Evolutionary conservation across 2,113 vertebrate genomes (phyloP).

Genomic region (Sturnira hondurensis): DNA sequence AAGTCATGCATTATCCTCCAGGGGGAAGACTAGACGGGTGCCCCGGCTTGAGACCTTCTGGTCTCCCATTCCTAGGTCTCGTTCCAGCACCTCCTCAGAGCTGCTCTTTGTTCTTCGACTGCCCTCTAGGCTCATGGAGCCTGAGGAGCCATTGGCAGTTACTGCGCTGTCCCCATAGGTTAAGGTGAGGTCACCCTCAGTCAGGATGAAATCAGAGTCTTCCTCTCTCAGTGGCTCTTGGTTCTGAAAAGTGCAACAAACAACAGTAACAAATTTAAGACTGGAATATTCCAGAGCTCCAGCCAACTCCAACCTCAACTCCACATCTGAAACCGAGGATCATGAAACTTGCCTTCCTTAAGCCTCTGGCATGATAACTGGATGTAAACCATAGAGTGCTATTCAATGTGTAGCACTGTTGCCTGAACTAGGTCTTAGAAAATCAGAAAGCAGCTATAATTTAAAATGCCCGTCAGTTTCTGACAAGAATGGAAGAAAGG

Average conservation of each 20-base stretch:
- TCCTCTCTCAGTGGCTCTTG: conserved; percentile 92
- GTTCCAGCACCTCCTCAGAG: conserved; percentile 91
- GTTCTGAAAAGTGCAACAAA: conserved; percentile 82
- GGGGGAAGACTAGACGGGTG: conserved; percentile 94
- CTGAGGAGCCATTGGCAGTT: conserved; percentile 92
- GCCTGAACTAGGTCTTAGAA: neutral
- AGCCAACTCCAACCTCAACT: neutral
- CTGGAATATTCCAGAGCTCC: neutral
- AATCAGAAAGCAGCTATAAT: neutral
- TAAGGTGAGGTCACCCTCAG: conserved; percentile 91
- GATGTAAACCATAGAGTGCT: neutral
- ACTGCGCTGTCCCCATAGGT: conserved; percentile 94
- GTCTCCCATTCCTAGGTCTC: conserved; percentile 90
- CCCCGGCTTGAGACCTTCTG: conserved; percentile 92
- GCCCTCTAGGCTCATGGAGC: conserved; percentile 77
- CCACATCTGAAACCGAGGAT: neutral
- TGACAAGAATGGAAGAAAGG: neutral
- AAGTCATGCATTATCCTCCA: conserved; percentile 91
- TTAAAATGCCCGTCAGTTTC: neutral
- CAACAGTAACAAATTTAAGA: neutral
- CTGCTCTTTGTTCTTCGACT: conserved; percentile 61
- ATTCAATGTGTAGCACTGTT: neutral
- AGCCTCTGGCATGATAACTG: neutral
- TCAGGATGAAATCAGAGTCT: conserved; percentile 92
- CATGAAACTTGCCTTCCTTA: neutral